phyloP scores from a whole-genome alignment of 2,113 vertebrate genomes.

The Monarcha castaneiventris region DNA sequence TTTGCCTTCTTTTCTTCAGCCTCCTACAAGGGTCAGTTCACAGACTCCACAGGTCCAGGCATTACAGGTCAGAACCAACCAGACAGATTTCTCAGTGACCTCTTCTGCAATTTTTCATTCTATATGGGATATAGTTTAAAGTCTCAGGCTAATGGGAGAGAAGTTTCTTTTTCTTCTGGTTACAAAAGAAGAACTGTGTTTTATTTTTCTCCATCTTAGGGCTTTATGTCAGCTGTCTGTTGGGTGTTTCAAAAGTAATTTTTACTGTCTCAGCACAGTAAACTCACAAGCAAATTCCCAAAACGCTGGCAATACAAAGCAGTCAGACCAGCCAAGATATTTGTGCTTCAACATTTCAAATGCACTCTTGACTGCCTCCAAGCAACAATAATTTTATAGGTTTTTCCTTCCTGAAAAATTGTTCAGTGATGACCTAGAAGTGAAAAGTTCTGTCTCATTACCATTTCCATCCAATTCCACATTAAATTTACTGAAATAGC shows the following conservation, averaged over 20 bases:
- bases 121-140: not conserved
- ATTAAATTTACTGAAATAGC: constrained; percentile 17
- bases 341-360: constrained; percentile 8
- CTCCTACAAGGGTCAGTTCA: not conserved
- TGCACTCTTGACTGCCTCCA: constrained; percentile 11
- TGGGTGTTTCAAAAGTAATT: constrained; percentile 22
- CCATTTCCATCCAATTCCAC: constrained; percentile 15
- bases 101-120: not conserved
- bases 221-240: not conserved
- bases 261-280: constrained; percentile 12
- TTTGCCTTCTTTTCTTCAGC: not conserved
- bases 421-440: constrained; percentile 22
- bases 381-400: constrained; percentile 12
- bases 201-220: not conserved
- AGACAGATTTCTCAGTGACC: not conserved
- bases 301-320: not conserved
- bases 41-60: not conserved
- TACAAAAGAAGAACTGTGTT: not conserved
- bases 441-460: constrained; percentile 37
- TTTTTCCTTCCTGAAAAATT: constrained; percentile 43
- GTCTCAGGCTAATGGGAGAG: not conserved
- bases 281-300: constrained; percentile 38
- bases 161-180: not conserved
- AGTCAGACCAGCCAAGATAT: constrained; percentile 26
- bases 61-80: not conserved